Evolutionary conservation across 2,797 vertebrate genomes (phyloP).

Genomic region (Melanogrammus aeglefinus): DNA sequence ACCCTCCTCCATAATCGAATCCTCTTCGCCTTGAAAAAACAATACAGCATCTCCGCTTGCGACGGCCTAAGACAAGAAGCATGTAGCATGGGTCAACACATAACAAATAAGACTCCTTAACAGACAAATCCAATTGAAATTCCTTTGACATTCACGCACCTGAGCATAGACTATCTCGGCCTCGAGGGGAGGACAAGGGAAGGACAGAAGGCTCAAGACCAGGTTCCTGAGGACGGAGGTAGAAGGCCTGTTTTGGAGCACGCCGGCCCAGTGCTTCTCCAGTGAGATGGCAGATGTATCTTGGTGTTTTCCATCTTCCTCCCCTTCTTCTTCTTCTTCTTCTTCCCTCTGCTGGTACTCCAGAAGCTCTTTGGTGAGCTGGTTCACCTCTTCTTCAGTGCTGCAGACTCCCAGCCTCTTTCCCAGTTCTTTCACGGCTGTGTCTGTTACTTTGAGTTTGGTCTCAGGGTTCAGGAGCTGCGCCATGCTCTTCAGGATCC

Average conservation of each 20-base stretch:
- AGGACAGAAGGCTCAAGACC: slow-evolving; percentile 65
- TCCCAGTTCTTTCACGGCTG: slow-evolving; percentile 59
- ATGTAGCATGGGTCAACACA: not conserved
- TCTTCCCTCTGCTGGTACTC: slow-evolving; percentile 58
- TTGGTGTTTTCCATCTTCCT: slow-evolving; percentile 16
- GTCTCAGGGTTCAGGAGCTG: slow-evolving; percentile 67
- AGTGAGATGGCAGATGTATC: slow-evolving; percentile 31
- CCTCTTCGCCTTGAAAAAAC: slow-evolving; percentile 36
- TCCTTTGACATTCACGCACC: slow-evolving; percentile 43
- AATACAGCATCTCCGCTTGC: slow-evolving; percentile 29
- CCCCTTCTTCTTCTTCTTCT: slow-evolving; percentile 31
- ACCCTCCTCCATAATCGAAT: slow-evolving; percentile 21
- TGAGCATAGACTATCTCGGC: slow-evolving; percentile 60
- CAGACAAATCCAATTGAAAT: not conserved
- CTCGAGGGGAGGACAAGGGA: slow-evolving; percentile 69
- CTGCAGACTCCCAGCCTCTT: slow-evolving; percentile 59
- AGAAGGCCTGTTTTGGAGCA: slow-evolving; percentile 50
- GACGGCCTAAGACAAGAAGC: slow-evolving; percentile 51
- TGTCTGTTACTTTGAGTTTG: slow-evolving; percentile 45
- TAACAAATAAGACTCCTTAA: not conserved
- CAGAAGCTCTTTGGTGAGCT: slow-evolving; percentile 65
- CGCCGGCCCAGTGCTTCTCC: slow-evolving; percentile 63
- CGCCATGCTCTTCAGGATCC: slow-evolving; percentile 52
- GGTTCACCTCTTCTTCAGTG: slow-evolving; percentile 43
- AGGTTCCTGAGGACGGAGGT: slow-evolving; percentile 68